Evolutionary conservation across 64 coral and sea anemone genomes (phyloP).

Genomic region (Catalaphyllia jardinei): DNA sequence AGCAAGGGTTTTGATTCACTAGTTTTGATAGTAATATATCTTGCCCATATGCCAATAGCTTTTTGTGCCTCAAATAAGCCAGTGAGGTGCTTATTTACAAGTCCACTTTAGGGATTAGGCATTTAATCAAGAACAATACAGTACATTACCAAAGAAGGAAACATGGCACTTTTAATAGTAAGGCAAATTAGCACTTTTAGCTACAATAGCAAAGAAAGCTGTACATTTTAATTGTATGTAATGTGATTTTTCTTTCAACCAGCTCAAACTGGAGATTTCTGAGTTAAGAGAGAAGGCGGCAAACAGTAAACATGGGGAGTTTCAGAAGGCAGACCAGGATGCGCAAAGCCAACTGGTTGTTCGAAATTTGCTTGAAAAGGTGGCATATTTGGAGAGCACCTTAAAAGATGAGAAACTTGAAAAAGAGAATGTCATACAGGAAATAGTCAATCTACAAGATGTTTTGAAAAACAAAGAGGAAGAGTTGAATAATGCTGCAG

Average conservation of each 20-base stretch:
- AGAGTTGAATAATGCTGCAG: background rate
- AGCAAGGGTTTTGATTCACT: too few relatives aligned
- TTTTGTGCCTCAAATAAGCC: too few relatives aligned
- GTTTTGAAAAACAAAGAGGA: conserved; percentile 25
- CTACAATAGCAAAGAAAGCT: too few relatives aligned
- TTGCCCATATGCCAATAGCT: too few relatives aligned
- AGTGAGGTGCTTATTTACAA: too few relatives aligned
- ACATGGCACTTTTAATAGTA: too few relatives aligned
- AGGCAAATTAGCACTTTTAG: too few relatives aligned
- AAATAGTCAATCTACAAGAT: conserved; percentile 58
- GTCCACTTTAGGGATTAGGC: too few relatives aligned
- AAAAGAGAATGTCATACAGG: conserved; percentile 43
- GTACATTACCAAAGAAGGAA: too few relatives aligned
- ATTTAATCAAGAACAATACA: too few relatives aligned
- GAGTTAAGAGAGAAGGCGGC: conserved; percentile 9
- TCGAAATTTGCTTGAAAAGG: conserved; percentile 11
- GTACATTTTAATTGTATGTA: background rate
- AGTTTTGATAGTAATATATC: too few relatives aligned
- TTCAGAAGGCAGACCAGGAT: conserved; percentile 14
- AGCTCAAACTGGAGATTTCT: conserved; percentile 37
- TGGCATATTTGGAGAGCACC: conserved; percentile 37
- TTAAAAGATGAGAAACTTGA: conserved; percentile 50
- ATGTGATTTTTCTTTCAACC: background rate
- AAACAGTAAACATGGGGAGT: background rate
- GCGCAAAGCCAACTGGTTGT: conserved; percentile 6